phyloP scores from a whole-genome alignment of 2,888 invertebrate species.

The Acrobasis repandana region DNA sequence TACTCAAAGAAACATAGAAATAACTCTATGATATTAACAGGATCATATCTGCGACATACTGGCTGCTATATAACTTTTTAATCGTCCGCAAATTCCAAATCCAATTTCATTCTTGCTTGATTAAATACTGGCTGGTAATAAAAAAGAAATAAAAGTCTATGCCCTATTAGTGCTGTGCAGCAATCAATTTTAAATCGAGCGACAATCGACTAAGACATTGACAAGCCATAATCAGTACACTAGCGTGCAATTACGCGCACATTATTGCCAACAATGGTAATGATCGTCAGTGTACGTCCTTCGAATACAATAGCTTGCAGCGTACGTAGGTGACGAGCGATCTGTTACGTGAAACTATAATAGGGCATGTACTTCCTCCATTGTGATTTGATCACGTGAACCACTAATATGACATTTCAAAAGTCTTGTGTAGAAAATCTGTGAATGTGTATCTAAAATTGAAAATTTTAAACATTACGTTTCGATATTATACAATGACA shows the following conservation, averaged over 20 bases:
- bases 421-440: background rate
- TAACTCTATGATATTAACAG: conserved; percentile 25
- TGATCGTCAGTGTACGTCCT: conserved; percentile 41
- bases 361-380: conserved; percentile 20
- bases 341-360: conserved; percentile 35
- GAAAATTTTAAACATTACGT: no score
- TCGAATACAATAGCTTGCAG: conserved; percentile 42
- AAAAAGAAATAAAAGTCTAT: conserved; percentile 14
- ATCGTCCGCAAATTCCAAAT: conserved; percentile 12
- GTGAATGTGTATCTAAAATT: background rate
- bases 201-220: conserved; percentile 23
- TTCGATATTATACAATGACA: no score
- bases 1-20: conserved; percentile 32
- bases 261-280: conserved; percentile 42
- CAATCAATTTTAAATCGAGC: conserved; percentile 19
- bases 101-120: conserved; percentile 3
- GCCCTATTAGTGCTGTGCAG: conserved; percentile 5
- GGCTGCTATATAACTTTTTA: background rate
- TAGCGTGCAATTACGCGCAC: conserved; percentile 44
- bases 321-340: conserved; percentile 43
- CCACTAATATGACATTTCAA: conserved; percentile 9
- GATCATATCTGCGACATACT: conserved; percentile 29
- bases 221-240: conserved; percentile 22
- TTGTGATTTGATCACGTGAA: conserved; percentile 20
- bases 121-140: conserved; percentile 2